phyloP scores from a whole-genome alignment of 2,888 invertebrate species.

The Meghimatium bilineatum region DNA sequence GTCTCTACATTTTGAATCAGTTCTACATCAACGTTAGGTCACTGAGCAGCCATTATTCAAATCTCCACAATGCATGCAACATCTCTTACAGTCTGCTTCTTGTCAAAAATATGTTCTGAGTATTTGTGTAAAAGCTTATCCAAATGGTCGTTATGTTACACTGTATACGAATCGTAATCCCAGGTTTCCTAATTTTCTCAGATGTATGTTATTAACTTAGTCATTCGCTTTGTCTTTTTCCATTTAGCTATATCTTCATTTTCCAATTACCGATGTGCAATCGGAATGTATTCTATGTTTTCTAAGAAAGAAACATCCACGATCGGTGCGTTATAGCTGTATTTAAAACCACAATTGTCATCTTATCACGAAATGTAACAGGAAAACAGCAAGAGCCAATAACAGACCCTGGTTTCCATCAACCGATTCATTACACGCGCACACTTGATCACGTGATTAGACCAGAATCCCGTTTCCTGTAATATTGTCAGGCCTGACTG shows the following conservation, averaged over 20 bases:
- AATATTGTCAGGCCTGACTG: conserved; percentile 22
- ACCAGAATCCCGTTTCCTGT: conserved; percentile 30
- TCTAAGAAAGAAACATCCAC: background rate
- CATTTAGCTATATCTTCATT: background rate
- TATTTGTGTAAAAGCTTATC: too few relatives aligned
- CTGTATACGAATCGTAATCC: too few relatives aligned
- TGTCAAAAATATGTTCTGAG: too few relatives aligned
- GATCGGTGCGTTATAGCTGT: background rate
- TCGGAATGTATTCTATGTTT: background rate
- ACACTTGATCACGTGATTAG: conserved; percentile 28
- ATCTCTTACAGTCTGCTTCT: too few relatives aligned
- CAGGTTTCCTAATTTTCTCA: too few relatives aligned
- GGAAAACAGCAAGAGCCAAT: conserved; percentile 11
- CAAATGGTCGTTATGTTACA: too few relatives aligned
- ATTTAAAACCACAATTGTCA: conserved; percentile 27
- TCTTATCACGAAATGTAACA: conserved; percentile 12
- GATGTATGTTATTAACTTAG: background rate
- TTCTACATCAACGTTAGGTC: too few relatives aligned
- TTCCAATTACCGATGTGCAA: background rate
- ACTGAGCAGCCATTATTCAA: too few relatives aligned
- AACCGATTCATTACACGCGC: conserved; percentile 27
- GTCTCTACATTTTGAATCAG: too few relatives aligned
- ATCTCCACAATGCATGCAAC: too few relatives aligned
- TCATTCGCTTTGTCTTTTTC: background rate
- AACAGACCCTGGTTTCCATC: conserved; percentile 34